Conservation (phyloP, 2,797 vertebrate species). For the Calcarius lapponicus region DNA sequence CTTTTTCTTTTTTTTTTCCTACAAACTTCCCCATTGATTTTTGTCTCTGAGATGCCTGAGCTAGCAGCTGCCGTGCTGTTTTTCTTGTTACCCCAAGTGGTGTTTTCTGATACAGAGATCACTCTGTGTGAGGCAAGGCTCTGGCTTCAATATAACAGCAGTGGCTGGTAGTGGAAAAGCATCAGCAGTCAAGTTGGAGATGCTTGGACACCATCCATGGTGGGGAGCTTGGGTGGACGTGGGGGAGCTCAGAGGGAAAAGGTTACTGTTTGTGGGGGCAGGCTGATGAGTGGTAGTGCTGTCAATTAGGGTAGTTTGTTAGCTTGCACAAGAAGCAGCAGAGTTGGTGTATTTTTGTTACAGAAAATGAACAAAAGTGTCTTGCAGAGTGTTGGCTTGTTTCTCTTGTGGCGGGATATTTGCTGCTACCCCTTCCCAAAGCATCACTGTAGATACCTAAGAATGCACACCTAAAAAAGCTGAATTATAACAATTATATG, state of each 20-base stretch:
- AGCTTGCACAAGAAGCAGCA: neutral
- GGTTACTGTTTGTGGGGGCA: neutral
- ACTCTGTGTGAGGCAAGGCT: neutral
- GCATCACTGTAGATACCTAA: neutral
- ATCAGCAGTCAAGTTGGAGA: neutral
- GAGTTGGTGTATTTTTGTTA: neutral
- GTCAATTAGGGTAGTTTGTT: neutral
- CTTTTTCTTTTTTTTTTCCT: neutral
- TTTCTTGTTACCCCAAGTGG: neutral
- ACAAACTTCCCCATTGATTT: neutral
- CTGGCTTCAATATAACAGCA: neutral
- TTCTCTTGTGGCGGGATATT: neutral
- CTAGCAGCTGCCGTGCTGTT: neutral
- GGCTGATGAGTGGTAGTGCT: neutral
- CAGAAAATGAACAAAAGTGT: neutral
- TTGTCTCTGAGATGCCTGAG: neutral
- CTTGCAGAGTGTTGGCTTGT: neutral
- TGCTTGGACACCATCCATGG: accelerated
- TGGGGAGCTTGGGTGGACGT: accelerated
- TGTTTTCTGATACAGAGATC: neutral
- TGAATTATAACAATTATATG: neutral
- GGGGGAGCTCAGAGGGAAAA: neutral
- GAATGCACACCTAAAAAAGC: neutral
- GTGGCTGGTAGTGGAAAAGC: neutral
- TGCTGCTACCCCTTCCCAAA: neutral